phyloP scores from a whole-genome alignment of 2,113 vertebrate species.

The Clarias batrachus region DNA sequence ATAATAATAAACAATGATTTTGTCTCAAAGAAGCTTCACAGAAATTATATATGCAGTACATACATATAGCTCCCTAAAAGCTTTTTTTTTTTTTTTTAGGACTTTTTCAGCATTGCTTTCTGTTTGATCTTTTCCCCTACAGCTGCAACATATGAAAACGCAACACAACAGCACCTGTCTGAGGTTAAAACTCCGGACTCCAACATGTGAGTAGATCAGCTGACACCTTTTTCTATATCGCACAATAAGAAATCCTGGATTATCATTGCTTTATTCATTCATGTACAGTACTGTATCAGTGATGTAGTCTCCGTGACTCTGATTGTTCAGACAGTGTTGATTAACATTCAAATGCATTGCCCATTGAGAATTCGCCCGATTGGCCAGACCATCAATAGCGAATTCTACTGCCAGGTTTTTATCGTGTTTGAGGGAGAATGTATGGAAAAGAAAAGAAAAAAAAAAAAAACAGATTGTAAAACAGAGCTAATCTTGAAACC shows the following conservation, averaged over 20 bases:
- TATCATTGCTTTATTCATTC: neutral
- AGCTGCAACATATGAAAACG: neutral
- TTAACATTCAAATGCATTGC: neutral
- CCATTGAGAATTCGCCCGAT: no score
- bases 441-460: no score
- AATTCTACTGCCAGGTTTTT: no score
- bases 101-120: neutral
- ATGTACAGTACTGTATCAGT: neutral
- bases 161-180: neutral
- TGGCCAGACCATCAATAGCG: no score
- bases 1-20: no score
- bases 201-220: slow-evolving; percentile 9
- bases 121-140: slow-evolving; percentile 2
- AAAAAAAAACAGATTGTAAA: no score
- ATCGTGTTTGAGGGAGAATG: no score
- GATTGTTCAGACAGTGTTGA: neutral
- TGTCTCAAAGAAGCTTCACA: no score
- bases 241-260: no score
- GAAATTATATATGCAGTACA: no score
- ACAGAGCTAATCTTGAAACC: no score
- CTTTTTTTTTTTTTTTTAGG: neutral
- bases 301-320: neutral
- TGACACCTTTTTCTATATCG: neutral
- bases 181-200: neutral
- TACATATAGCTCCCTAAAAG: no score